These are phyloP conservation scores for Gymnobelideus leadbeateri DNA, from an alignment of 2,113 vertebrate species.

Conservation along the genomic window DNA sequence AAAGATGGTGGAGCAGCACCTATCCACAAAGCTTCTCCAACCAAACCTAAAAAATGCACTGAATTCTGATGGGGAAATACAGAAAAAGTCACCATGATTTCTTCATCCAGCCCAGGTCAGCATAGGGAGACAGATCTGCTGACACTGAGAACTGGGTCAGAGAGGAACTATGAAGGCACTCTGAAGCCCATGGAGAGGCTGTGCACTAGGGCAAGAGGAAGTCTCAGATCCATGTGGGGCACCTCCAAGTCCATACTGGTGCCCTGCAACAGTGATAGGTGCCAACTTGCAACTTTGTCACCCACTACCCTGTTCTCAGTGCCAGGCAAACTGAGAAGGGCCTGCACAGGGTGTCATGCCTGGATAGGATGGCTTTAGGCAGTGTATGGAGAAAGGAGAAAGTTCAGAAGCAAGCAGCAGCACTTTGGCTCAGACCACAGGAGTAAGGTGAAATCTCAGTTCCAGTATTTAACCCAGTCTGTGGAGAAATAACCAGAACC, in stretches of 20 bases:
- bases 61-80: background rate
- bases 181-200: background rate
- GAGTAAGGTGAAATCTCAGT: background rate
- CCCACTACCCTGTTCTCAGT: background rate
- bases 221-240: background rate
- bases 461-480: background rate
- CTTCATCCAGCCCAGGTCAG: background rate
- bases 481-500: background rate
- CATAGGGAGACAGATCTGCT: background rate
- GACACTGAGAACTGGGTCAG: background rate
- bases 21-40: background rate
- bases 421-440: background rate
- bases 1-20: background rate
- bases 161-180: background rate
- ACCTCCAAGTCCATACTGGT: no score
- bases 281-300: background rate
- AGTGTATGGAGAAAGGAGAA: background rate
- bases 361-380: background rate
- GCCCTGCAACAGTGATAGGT: background rate
- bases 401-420: background rate
- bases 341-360: background rate
- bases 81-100: background rate
- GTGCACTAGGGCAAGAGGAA: background rate
- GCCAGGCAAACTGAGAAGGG: background rate
- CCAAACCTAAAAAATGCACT: background rate